These are phyloP conservation scores for Macrotrachela quadricornifera DNA, from an alignment of 1,140 invertebrate genomes.

Conservation along the genomic window DNA sequence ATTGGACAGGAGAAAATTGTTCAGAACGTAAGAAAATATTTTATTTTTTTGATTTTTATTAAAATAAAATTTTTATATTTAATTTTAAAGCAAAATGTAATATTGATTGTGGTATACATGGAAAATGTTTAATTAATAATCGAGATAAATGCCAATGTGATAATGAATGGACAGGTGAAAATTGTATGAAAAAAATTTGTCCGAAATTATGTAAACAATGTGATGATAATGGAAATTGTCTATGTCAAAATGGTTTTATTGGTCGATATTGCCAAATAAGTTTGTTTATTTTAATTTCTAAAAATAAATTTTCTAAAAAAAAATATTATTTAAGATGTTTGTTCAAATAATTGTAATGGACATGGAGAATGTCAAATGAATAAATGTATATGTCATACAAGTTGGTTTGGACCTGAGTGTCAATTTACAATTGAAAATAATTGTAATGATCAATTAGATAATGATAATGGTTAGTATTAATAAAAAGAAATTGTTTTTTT, in stretches of 20 bases:
- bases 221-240: slow-evolving; percentile 38
- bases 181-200: slow-evolving; percentile 43
- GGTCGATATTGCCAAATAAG: too few relatives aligned
- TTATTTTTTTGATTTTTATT: slow-evolving; percentile 22
- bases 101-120: slow-evolving; percentile 22
- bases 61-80: slow-evolving; percentile 31
- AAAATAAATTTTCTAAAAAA: too few relatives aligned
- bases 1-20: slow-evolving; percentile 30
- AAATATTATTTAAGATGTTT: too few relatives aligned
- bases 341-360: slow-evolving; percentile 42
- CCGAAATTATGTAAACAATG: slow-evolving; percentile 84
- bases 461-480: slow-evolving; percentile 56
- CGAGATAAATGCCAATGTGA: slow-evolving; percentile 72
- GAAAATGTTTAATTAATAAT: slow-evolving; percentile 46
- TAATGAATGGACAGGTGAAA: slow-evolving; percentile 68
- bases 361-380: slow-evolving; percentile 68
- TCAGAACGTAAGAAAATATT: slow-evolving; percentile 19
- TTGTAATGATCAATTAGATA: slow-evolving; percentile 74
- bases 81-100: slow-evolving; percentile 43
- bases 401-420: slow-evolving; percentile 81
- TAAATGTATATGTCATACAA: slow-evolving; percentile 63
- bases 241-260: too few relatives aligned
- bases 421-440: slow-evolving; percentile 66
- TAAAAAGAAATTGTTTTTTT: too few relatives aligned
- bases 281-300: too few relatives aligned